A percentile compares a stretch with the other conserved stretches of the same genome.
phyloP scores from a whole-genome alignment of 2,888 invertebrate genomes.

The Synergus itoensis region DNA sequence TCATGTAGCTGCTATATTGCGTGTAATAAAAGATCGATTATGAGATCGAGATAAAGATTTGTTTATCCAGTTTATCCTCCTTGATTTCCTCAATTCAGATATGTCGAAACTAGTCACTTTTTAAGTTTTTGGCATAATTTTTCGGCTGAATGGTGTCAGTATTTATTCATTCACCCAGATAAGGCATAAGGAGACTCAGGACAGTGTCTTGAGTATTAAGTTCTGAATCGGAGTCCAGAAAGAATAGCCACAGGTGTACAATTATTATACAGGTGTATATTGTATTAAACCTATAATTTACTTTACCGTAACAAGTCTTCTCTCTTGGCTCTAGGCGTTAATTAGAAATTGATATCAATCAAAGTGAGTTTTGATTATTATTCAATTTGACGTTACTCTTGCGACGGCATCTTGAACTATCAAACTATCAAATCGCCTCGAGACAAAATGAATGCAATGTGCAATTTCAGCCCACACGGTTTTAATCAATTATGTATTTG shows the following conservation, averaged over 20 bases:
- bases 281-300: constrained; percentile 18
- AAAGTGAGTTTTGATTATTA: constrained; percentile 26
- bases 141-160: no score
- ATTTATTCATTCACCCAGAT: no score
- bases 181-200: no score
- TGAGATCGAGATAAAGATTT: no score
- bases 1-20: no score
- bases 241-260: neutral
- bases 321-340: constrained; percentile 15
- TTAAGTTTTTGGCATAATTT: no score
- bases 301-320: constrained; percentile 4
- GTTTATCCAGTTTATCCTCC: no score
- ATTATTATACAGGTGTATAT: neutral
- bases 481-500: constrained; percentile 22
- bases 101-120: no score
- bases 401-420: neutral
- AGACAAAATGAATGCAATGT: constrained; percentile 6
- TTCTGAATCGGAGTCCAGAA: neutral
- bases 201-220: no score
- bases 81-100: no score
- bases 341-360: constrained; percentile 35
- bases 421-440: neutral
- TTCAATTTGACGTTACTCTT: neutral
- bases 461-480: neutral
- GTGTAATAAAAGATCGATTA: no score